Percentiles rank a stretch among this genome's conserved stretches.
These are phyloP conservation scores for Xanthorhoe spadicearia DNA, from an alignment of 2,888 invertebrate species.

Conservation along the genomic window DNA sequence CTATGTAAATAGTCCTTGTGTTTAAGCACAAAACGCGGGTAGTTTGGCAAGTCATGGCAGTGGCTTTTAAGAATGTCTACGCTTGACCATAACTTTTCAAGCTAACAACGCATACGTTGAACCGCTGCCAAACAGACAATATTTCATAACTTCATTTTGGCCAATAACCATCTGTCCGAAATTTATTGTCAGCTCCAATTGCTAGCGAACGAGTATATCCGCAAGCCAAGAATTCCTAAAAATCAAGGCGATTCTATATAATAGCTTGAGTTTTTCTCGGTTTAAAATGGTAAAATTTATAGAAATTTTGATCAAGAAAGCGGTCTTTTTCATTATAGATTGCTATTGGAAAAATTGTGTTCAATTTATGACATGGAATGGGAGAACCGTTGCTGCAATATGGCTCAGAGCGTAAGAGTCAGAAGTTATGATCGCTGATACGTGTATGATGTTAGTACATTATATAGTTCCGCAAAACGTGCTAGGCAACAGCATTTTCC, in stretches of 20 bases:
- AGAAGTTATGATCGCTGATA: neutral
- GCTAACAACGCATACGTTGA: constrained; percentile 21
- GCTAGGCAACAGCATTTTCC: neutral
- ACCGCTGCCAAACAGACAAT: constrained; percentile 32
- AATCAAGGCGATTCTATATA: constrained; percentile 4
- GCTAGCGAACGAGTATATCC: constrained; percentile 11
- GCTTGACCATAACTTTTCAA: constrained; percentile 4
- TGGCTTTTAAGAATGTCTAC: neutral
- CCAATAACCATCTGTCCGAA: constrained; percentile 27
- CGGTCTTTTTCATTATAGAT: neutral
- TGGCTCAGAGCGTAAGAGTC: neutral
- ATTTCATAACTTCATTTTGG: constrained; percentile 28
- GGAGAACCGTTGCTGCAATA: neutral
- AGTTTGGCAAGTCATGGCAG: too few species aligned
- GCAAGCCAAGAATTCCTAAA: constrained; percentile 23
- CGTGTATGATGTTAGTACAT: neutral
- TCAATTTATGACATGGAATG: neutral
- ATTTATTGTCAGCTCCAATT: constrained; percentile 29
- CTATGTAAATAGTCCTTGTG: too few species aligned
- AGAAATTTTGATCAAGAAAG: neutral
- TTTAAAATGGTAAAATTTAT: constrained; percentile 6
- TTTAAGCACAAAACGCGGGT: too few species aligned
- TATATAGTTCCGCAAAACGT: neutral
- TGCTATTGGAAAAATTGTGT: neutral
- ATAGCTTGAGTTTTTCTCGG: neutral